These are phyloP conservation scores for Pollimyrus isidori DNA, from an alignment of 2,113 vertebrate species.

Conservation along the genomic window DNA sequence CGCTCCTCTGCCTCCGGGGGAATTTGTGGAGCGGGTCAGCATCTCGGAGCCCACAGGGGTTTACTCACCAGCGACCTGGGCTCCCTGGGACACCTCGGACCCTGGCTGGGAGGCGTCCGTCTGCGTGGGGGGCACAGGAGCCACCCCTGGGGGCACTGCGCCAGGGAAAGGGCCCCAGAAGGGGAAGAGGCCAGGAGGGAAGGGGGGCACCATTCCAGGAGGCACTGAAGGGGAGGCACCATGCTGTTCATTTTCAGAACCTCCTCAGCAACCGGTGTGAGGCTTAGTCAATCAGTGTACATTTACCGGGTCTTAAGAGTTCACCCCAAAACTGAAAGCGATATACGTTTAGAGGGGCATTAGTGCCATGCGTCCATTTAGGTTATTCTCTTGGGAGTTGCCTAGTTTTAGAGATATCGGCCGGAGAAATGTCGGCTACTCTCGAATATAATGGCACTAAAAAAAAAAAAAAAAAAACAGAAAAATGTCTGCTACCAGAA, in stretches of 20 bases:
- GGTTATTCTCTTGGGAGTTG: too few relatives aligned
- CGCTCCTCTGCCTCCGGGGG: not conserved
- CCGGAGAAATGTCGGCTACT: too few relatives aligned
- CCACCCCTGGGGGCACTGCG: constrained; percentile 55
- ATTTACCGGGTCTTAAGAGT: too few relatives aligned
- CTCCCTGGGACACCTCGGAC: constrained; percentile 40
- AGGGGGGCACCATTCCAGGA: constrained; percentile 80
- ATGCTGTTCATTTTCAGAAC: not conserved
- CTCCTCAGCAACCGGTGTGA: not conserved
- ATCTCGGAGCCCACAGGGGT: not conserved
- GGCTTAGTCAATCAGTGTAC: not conserved
- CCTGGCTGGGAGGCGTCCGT: constrained; percentile 41
- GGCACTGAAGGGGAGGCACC: constrained; percentile 55
- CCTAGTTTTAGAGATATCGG: too few relatives aligned
- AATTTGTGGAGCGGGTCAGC: not conserved
- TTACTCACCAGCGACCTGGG: constrained; percentile 49
- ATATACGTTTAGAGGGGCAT: too few relatives aligned
- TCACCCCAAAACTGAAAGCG: too few relatives aligned
- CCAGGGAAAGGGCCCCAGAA: constrained; percentile 89
- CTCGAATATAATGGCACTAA: too few relatives aligned
- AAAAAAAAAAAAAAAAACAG: too few relatives aligned
- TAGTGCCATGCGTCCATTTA: too few relatives aligned
- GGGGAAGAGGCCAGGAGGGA: constrained; percentile 84
- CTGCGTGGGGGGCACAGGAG: constrained; percentile 39
- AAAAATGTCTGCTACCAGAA: not conserved